Evolutionary conservation across 2,888 invertebrate genomes (phyloP).

Genomic region (Thereva unica): DNA sequence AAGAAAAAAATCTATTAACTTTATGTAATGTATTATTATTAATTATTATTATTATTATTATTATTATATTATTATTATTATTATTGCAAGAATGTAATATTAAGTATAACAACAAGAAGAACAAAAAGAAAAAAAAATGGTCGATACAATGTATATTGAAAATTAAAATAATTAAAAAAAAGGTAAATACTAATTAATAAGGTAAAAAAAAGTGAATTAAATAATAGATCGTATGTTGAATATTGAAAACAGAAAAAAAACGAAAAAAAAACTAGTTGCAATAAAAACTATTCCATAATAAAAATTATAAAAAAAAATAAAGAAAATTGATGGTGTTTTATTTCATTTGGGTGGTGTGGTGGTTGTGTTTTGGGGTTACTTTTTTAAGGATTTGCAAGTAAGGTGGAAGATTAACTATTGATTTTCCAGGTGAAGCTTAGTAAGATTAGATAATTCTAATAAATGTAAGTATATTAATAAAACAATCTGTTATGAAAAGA

Average conservation of each 20-base stretch:
- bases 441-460: too few species aligned
- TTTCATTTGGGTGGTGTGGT: not conserved
- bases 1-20: conserved; percentile 29
- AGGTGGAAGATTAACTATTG: too few species aligned
- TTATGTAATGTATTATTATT: conserved; percentile 32
- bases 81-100: conserved; percentile 17
- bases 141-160: conserved; percentile 27
- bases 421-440: too few species aligned
- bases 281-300: conserved; percentile 38
- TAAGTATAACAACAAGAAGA: not conserved
- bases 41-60: conserved; percentile 16
- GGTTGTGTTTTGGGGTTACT: too few species aligned
- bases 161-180: conserved; percentile 18
- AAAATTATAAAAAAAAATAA: conserved; percentile 18
- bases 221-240: conserved; percentile 28
- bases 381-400: too few species aligned
- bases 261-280: conserved; percentile 35
- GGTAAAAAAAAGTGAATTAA: conserved; percentile 6
- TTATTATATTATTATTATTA: conserved; percentile 14
- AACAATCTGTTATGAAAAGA: too few species aligned
- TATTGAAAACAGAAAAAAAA: conserved; percentile 24
- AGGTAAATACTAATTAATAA: conserved; percentile 12
- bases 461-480: too few species aligned
- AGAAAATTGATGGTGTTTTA: not conserved
- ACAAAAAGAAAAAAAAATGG: conserved; percentile 4